These are phyloP conservation scores for Brachionus asplanchnoidis DNA, from an alignment of 1,140 invertebrate species.

Conservation along the genomic window DNA sequence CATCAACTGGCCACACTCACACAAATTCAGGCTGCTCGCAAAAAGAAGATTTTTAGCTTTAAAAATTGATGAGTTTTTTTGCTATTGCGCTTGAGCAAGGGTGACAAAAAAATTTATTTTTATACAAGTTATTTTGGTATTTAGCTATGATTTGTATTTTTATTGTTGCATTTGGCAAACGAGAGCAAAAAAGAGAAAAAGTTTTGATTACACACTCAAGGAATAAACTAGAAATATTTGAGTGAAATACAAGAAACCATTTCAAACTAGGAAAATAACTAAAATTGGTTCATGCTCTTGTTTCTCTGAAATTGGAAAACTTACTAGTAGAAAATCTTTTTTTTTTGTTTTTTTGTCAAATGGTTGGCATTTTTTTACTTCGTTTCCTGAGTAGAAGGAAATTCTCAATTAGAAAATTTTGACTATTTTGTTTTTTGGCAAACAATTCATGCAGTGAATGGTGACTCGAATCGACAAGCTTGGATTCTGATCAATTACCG, in stretches of 20 bases:
- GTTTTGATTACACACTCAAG: slow-evolving; percentile 21
- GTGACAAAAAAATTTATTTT: background rate
- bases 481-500: background rate
- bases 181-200: background rate
- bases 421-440: background rate
- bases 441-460: background rate
- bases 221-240: slow-evolving; percentile 39
- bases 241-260: slow-evolving; percentile 13
- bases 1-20: background rate
- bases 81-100: background rate
- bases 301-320: slow-evolving; percentile 21
- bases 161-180: background rate
- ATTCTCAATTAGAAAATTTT: background rate
- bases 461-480: background rate
- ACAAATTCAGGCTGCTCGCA: background rate
- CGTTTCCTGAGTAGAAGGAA: background rate
- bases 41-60: background rate
- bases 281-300: slow-evolving; percentile 32
- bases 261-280: slow-evolving; percentile 5
- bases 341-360: background rate
- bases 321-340: background rate
- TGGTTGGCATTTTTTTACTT: background rate
- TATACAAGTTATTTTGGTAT: slow-evolving; percentile 33
- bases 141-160: slow-evolving; percentile 1
- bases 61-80: slow-evolving; percentile 11